A percentile compares a stretch with the other conserved stretches of the same genome.
Conservation (phyloP, 1,140 invertebrate species). For the Meloidogyne exigua region DNA sequence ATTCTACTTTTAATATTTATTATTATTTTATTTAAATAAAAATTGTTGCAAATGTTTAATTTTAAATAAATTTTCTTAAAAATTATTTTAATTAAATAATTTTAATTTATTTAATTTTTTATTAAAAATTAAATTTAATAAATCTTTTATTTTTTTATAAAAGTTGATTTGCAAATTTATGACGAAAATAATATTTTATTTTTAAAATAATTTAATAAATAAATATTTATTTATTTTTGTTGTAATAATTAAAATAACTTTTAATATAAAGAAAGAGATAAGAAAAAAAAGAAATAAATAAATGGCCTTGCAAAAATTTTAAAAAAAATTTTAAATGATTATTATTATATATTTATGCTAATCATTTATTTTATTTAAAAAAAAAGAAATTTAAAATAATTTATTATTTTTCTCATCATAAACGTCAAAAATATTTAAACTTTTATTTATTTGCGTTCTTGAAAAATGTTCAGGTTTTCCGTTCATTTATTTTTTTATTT, state of each 20-base stretch:
- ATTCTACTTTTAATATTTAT: conserved; percentile 5
- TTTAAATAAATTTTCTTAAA: neutral
- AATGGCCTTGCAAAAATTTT: neutral
- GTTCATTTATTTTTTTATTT: too few relatives aligned
- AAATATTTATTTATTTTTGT: neutral
- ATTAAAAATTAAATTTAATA: neutral
- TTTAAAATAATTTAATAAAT: neutral
- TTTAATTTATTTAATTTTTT: too few relatives aligned
- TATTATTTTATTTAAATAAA: neutral
- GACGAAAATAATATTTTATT: neutral
- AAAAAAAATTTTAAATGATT: too few relatives aligned
- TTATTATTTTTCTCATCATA: too few relatives aligned
- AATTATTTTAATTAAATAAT: neutral
- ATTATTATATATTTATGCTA: too few relatives aligned
- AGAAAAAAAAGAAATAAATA: neutral
- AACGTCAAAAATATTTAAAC: too few relatives aligned
- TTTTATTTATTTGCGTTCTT: too few relatives aligned
- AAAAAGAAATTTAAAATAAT: neutral
- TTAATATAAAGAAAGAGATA: too few relatives aligned
- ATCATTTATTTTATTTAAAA: neutral
- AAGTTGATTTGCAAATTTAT: neutral
- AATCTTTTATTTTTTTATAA: neutral
- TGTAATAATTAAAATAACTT: neutral
- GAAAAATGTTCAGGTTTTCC: too few relatives aligned
- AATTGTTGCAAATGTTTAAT: neutral